phyloP scores from a whole-genome alignment of 2,797 vertebrate genomes.

The Setipinna tenuifilis region DNA sequence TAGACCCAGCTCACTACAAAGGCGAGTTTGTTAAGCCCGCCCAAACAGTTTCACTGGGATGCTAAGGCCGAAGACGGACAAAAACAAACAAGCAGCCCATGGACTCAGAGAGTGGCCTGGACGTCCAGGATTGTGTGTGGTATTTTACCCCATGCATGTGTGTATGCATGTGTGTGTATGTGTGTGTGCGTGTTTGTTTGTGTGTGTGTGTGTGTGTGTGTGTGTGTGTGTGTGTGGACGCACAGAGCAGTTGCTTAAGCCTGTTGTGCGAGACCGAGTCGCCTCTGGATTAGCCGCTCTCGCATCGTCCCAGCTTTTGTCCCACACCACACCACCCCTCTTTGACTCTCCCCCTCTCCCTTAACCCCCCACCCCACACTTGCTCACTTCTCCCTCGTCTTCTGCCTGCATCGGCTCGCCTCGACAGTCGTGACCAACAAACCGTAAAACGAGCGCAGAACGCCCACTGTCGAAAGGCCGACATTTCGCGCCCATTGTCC shows the following conservation, averaged over 20 bases:
- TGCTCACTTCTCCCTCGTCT: neutral
- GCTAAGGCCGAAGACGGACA: conserved; percentile 29
- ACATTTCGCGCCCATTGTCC: conserved; percentile 48
- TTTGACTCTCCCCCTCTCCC: neutral
- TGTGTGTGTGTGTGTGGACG: conserved; percentile 30
- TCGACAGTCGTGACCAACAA: conserved; percentile 44
- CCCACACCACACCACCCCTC: conserved; percentile 28
- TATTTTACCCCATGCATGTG: neutral
- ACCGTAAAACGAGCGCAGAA: conserved; percentile 55
- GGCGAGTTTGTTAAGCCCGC: conserved; percentile 27
- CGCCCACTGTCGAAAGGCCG: conserved; percentile 44
- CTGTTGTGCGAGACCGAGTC: conserved; percentile 49
- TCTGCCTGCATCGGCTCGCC: conserved; percentile 32
- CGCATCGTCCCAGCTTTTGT: conserved; percentile 28
- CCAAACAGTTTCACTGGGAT: conserved; percentile 53
- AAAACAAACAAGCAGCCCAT: conserved; percentile 31
- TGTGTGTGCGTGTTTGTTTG: neutral
- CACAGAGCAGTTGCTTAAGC: conserved; percentile 44
- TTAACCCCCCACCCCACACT: neutral
- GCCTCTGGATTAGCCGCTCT: conserved; percentile 43
- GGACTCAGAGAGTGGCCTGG: neutral
- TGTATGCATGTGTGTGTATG: neutral
- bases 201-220: too few relatives aligned
- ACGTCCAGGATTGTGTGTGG: conserved; percentile 8
- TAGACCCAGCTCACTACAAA: neutral